A percentile compares a stretch with the other conserved stretches of the same genome.
phyloP scores from a whole-genome alignment of 2,888 invertebrate genomes.

The Chironomus riparius region DNA sequence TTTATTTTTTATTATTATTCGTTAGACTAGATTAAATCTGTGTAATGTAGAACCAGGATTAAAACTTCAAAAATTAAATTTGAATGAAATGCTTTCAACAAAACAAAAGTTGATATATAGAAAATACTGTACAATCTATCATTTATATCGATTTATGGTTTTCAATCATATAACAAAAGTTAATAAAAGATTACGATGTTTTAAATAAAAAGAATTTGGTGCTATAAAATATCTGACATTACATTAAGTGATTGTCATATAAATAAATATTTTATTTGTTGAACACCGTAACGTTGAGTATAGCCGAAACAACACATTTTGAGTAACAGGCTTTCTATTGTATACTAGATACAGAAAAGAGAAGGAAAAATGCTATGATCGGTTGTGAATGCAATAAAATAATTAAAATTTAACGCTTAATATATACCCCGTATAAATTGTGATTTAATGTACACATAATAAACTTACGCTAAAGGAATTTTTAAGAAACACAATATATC shows the following conservation, averaged over 20 bases:
- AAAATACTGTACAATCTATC: slow-evolving; percentile 17
- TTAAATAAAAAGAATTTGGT: background rate
- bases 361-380: background rate
- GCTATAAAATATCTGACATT: background rate
- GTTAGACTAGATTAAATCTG: too few species aligned
- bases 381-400: background rate
- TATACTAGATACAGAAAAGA: background rate
- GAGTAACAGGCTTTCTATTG: background rate
- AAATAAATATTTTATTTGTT: slow-evolving; percentile 12
- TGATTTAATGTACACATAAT: background rate
- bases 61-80: background rate
- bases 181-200: background rate
- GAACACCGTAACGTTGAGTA: background rate
- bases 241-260: background rate
- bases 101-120: background rate
- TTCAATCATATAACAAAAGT: slow-evolving; percentile 11
- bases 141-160: slow-evolving; percentile 7
- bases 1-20: too few species aligned
- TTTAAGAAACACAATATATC: too few species aligned
- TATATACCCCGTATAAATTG: background rate
- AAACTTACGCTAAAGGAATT: background rate
- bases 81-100: background rate
- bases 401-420: slow-evolving; percentile 2
- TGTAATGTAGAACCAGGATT: background rate
- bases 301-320: too few species aligned